Percentiles rank a stretch among this genome's conserved stretches.
These are phyloP conservation scores for Mergus octosetaceus DNA, from an alignment of 2,797 vertebrate species.

Conservation along the genomic window DNA sequence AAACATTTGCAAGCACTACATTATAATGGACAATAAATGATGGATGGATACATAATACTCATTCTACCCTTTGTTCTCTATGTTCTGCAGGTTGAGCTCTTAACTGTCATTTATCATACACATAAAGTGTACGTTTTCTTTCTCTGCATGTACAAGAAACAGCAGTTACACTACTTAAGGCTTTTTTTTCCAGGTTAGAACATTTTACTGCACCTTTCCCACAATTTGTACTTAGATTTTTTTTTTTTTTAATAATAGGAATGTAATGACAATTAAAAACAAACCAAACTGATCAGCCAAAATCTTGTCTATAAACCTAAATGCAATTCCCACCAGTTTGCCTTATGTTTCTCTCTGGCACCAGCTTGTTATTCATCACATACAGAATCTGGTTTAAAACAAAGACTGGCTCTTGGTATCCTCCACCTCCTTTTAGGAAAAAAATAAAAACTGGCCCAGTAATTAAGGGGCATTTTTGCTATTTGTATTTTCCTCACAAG, in stretches of 20 bases:
- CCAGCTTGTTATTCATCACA: neutral
- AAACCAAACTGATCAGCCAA: constrained; percentile 9
- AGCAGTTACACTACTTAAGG: neutral
- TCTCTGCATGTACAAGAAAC: neutral
- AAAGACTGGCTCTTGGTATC: neutral
- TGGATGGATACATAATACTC: neutral
- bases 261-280: constrained; percentile 27
- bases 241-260: neutral
- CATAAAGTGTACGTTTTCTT: neutral
- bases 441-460: neutral
- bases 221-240: neutral
- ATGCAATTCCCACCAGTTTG: neutral
- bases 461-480: neutral
- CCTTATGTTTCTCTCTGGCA: neutral
- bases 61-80: neutral
- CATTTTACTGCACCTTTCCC: neutral
- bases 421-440: constrained; percentile 1
- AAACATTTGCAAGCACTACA: neutral
- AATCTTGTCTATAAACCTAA: neutral
- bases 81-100: neutral
- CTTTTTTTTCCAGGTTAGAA: neutral
- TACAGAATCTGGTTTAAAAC: neutral
- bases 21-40: constrained; percentile 17
- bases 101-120: neutral
- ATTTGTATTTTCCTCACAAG: neutral